Conservation (phyloP, 35 echinoderm and acorn worm genomes). For the Acanthaster planci region DNA sequence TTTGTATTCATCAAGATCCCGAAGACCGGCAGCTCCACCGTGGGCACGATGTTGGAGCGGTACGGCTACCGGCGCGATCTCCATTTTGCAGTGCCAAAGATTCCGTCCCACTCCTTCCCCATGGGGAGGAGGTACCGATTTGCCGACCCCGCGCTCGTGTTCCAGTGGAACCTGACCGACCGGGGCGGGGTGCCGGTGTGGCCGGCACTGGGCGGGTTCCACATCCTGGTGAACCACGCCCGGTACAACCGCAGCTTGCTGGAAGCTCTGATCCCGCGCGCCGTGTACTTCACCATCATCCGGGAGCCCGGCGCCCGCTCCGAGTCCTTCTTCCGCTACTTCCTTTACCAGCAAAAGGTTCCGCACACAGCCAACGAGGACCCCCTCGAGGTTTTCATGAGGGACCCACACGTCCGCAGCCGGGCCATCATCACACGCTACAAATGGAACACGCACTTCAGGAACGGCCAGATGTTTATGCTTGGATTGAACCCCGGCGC, state of each 20-base stretch:
- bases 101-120: not conserved
- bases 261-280: constrained; percentile 61
- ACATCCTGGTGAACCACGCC: constrained; percentile 82
- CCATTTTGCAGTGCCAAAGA: constrained; percentile 43
- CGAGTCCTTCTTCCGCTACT: constrained; percentile 81
- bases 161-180: too few relatives aligned
- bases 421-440: constrained; percentile 20
- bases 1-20: constrained; percentile 84
- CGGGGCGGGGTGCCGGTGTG: too few relatives aligned
- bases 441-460: constrained; percentile 30
- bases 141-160: too few relatives aligned
- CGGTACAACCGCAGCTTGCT: constrained; percentile 69
- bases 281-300: constrained; percentile 72
- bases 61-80: constrained; percentile 74
- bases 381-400: constrained; percentile 66
- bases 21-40: constrained; percentile 73
- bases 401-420: constrained; percentile 20
- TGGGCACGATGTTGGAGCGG: constrained; percentile 66
- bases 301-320: constrained; percentile 62
- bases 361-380: constrained; percentile 23
- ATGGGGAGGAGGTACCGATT: not conserved
- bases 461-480: constrained; percentile 66
- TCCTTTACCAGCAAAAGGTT: constrained; percentile 44
- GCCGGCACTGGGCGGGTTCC: constrained; percentile 25
- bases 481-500: constrained; percentile 53